Evolutionary conservation across 1,140 invertebrate genomes (phyloP).

Genomic region (Bombus ignitus): DNA sequence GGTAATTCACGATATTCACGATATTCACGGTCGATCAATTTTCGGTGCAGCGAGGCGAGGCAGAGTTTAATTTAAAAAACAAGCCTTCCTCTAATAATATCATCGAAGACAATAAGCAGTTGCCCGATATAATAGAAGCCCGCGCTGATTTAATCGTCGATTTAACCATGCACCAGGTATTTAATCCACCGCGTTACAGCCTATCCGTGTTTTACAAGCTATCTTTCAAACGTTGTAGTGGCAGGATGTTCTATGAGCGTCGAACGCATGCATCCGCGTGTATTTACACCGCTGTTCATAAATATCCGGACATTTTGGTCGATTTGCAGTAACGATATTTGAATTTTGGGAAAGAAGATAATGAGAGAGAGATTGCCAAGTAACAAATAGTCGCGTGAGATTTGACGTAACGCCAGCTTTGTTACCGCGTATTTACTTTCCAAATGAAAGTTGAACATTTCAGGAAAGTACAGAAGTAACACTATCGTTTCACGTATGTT

Average conservation of each 20-base stretch:
- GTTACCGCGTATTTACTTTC: no score
- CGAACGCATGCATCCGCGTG: background rate
- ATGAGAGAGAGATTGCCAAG: background rate
- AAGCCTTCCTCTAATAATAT: background rate
- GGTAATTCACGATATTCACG: conserved; percentile 46
- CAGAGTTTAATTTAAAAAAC: conserved; percentile 41
- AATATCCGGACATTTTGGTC: background rate
- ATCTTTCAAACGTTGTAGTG: background rate
- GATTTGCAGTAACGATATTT: background rate
- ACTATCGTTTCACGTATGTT: no score
- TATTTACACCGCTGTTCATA: no score
- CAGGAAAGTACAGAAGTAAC: no score
- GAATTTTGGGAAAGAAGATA: background rate
- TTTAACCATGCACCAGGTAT: background rate
- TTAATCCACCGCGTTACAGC: background rate
- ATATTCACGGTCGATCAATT: conserved; percentile 47
- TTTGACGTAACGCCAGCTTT: no score
- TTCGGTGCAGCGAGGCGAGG: conserved; percentile 4
- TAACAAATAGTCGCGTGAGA: background rate
- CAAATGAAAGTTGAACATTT: no score
- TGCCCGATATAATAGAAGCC: background rate
- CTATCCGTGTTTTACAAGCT: background rate
- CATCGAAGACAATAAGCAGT: background rate
- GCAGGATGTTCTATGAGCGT: background rate
- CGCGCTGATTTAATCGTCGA: background rate